Percentiles rank a stretch among this genome's conserved stretches.
These are phyloP conservation scores for Diarsia mendica DNA, from an alignment of 2,888 invertebrate species.

Conservation along the genomic window DNA sequence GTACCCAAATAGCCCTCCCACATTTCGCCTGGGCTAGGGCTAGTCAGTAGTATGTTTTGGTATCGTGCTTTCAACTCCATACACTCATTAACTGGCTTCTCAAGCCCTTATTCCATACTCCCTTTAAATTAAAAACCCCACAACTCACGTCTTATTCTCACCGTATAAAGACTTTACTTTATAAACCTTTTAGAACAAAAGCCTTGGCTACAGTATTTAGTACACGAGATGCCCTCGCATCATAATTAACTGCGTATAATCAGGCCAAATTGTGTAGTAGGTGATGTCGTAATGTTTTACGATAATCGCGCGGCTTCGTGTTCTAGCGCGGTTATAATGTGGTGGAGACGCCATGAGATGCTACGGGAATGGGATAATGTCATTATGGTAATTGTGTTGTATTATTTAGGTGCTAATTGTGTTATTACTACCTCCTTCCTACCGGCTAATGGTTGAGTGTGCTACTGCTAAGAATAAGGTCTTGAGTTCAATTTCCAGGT, in stretches of 20 bases:
- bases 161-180: constrained; percentile 36
- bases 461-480: neutral
- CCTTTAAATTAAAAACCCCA: constrained; percentile 4
- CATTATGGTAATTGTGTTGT: constrained; percentile 18
- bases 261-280: constrained; percentile 53
- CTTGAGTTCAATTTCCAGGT: neutral
- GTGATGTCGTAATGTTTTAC: constrained; percentile 50
- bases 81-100: neutral
- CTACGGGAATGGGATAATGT: constrained; percentile 5
- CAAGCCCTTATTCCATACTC: neutral
- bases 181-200: constrained; percentile 50
- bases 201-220: constrained; percentile 37
- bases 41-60: neutral
- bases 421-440: neutral
- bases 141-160: constrained; percentile 45
- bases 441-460: neutral
- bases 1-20: too few relatives aligned
- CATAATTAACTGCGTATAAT: constrained; percentile 56
- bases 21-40: too few relatives aligned
- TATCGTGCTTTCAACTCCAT: neutral
- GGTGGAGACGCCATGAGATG: constrained; percentile 21
- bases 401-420: constrained; percentile 23
- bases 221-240: constrained; percentile 46
- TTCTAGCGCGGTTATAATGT: constrained; percentile 40
- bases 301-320: constrained; percentile 53